A percentile compares a stretch with the other conserved stretches of the same genome.
Conservation (phyloP, 2,888 invertebrate genomes). For the Epistrophella euchroma region DNA sequence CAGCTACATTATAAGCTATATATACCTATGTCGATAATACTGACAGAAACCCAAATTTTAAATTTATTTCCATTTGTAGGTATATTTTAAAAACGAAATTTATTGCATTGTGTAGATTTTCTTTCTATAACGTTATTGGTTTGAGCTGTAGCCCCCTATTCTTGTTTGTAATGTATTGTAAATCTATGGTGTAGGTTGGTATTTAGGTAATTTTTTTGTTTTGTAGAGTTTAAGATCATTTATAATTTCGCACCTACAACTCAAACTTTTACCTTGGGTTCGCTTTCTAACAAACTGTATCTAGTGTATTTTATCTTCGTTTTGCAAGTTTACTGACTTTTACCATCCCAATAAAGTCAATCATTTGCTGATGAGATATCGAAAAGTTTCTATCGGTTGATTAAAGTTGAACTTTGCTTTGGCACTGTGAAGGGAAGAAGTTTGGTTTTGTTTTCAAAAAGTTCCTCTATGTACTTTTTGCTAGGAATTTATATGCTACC, state of each 20-base stretch:
- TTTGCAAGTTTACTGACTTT: not conserved
- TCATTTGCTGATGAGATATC: constrained; percentile 5
- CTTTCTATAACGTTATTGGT: too few species aligned
- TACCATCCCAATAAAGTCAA: constrained; percentile 1
- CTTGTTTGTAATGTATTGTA: too few species aligned
- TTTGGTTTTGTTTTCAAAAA: not conserved
- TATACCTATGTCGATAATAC: too few species aligned
- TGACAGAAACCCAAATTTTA: too few species aligned
- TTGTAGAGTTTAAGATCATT: not conserved
- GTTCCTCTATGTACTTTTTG: not conserved
- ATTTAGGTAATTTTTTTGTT: too few species aligned
- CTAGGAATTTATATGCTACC: not conserved
- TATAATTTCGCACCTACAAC: not conserved
- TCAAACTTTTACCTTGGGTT: not conserved
- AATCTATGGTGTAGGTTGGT: too few species aligned
- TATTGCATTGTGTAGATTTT: too few species aligned
- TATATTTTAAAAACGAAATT: too few species aligned
- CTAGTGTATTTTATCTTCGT: not conserved
- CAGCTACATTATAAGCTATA: too few species aligned
- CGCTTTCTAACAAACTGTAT: constrained; percentile 1
- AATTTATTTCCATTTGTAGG: too few species aligned
- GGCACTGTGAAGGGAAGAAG: not conserved
- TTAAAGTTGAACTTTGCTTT: not conserved
- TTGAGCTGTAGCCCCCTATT: too few species aligned
- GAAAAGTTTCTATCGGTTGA: constrained; percentile 2